Evolutionary conservation across 2,113 vertebrate species (phyloP), one percentile per base, ranked within the genome.

Genomic region (Amia ocellicauda): DNA sequence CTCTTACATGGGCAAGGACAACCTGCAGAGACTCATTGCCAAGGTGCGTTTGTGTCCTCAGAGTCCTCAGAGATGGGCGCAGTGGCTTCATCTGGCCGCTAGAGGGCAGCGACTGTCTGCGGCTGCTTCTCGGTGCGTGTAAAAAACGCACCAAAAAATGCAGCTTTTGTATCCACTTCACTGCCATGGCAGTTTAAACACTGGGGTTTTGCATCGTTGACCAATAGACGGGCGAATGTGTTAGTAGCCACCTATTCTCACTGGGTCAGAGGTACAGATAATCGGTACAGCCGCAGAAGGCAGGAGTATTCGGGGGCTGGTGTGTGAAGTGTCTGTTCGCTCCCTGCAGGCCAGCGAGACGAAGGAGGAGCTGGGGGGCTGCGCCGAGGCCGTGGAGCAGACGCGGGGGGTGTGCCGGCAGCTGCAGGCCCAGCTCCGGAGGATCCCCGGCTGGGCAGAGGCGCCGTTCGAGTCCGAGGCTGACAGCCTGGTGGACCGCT

Each of bases 1-100:
- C 0, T 96, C 93, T 0, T 99, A 98, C 83, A 88, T 98, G 88
- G 91, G 95, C 50, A 98, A 92, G 69, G 94, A 97, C 42, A 96
- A 94, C 80, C 80, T 99, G 66, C 93, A 91, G 72, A 93, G 89
- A 24, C 85, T 87, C 2, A 87, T 94, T 29, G 63, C 75, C 28
- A 93, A 91, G 89, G 97, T 95, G 62, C 81, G 79, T 71, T n/a
- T 55, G 3, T 45, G n/a, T n/a, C n/a, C n/a, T 5, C 31, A 36
- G 31, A 36, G 31, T 36, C 5, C 5, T 36, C 31, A 7, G 5
- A 7, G 31, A 7, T 11, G 11, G 5, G 1, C 5, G 5, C 11
- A 7, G 31, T 36, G 31, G 31, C 31, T 49, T 24, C 41, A 28
- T 57, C 4, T 51, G 29, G n/a, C 42, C 66, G 62, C 54, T 54